Base-by-base conservation (phyloP, 2,888 invertebrate genomes). In the Catotricha subobsoleta region DNA sequence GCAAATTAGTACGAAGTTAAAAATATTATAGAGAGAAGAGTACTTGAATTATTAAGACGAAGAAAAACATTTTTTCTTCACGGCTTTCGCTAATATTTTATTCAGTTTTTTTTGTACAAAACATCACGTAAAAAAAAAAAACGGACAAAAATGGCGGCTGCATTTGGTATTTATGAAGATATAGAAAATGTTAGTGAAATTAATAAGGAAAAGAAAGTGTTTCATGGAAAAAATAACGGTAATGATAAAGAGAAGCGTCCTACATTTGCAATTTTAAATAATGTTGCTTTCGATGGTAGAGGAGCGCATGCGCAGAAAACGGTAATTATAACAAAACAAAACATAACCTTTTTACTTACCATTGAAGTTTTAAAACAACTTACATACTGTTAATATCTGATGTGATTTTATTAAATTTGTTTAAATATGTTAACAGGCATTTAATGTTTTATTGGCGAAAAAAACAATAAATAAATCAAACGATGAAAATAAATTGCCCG, bases 251-350 rank as follows among this genome's bases (percentile, higher is more conserved):
- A 21, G 45, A 49, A 47, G 34, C 30, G 50, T 27, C 42, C 43
- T 43, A 53, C 33, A 46, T 53, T 48, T 37, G 47, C 49, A 5
- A 47, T 47, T 20, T 45, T 51, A 28, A 48, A 43, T 38, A 48
- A 47, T 43, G 41, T 46, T 3, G 21, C 43, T 2, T 31, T 38
- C 20, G 42, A 33, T 9, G 28, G n/a, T 28, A 42, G 40, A 15
- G 30, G 13, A n/a, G 9, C 21, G 39, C 39, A 39, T 39, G 39
- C 31, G 28, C 30, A 30, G n/a, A 64, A 48, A 59, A 56, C 52
- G 56, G 61, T 46, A 58, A 60, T 45, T 52, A 42, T 47, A 18
- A n/a, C n/a, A 58, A 60, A 5, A 34, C 21, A 34, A 33, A 33
- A 16, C 16, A 15, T 15, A 16, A 15, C 18, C 18, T 33, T 33